Conservation (phyloP, 2,113 vertebrate species). For the Benitochromis conjunctus region DNA sequence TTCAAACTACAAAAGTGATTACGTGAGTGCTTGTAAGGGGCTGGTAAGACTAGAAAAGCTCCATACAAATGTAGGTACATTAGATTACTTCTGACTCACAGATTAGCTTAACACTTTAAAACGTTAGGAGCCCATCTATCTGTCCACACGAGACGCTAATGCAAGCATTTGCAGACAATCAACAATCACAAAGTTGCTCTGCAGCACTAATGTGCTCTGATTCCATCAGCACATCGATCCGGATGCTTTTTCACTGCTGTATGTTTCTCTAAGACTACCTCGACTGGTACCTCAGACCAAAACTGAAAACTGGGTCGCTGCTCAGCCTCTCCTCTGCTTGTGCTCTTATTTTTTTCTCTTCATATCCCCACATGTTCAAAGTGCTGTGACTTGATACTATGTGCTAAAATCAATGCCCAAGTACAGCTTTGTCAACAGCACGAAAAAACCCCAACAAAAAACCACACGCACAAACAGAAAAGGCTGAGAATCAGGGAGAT, state of each 20-base stretch:
- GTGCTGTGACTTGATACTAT: not conserved
- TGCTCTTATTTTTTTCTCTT: not conserved
- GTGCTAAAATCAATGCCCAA: not conserved
- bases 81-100: not conserved
- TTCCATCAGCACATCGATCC: not conserved
- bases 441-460: not conserved
- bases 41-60: not conserved
- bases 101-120: not conserved
- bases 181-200: not conserved
- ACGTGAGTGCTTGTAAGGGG: not conserved
- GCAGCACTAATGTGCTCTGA: not conserved
- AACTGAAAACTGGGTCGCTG: not conserved
- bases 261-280: not conserved
- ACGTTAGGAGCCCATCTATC: not conserved
- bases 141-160: not conserved
- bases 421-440: not conserved
- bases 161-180: conserved; percentile 5
- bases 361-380: not conserved
- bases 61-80: not conserved
- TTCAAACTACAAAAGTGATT: not conserved
- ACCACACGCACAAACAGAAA: not conserved
- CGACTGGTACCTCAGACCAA: not conserved
- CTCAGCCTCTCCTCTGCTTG: not conserved
- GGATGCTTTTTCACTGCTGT: not conserved
- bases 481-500: not conserved